phyloP scores from a whole-genome alignment of 2,797 vertebrate genomes.

The Astyanax mexicanus region DNA sequence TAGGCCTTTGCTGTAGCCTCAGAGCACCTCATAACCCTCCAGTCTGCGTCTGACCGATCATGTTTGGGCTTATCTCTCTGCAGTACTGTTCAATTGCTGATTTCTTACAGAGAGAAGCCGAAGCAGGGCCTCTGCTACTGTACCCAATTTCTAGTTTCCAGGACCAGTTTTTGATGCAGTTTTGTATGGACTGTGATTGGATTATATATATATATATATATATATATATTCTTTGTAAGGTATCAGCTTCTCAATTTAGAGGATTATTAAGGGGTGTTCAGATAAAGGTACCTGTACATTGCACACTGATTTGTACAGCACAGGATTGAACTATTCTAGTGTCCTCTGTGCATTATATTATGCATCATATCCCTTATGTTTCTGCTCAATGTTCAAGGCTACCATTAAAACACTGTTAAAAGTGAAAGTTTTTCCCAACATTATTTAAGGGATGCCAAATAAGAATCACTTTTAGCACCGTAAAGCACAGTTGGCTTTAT shows the following conservation, averaged over 20 bases:
- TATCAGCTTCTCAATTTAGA: not conserved
- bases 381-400: too few relatives aligned
- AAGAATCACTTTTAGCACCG: too few relatives aligned
- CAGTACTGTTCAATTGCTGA: not conserved
- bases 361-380: too few relatives aligned
- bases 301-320: too few relatives aligned
- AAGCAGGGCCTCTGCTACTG: not conserved
- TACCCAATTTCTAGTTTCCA: not conserved
- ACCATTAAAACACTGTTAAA: too few relatives aligned
- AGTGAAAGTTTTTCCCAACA: too few relatives aligned
- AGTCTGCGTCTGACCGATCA: conserved; percentile 24
- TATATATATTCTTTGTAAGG: not conserved
- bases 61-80: conserved; percentile 21
- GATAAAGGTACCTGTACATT: too few relatives aligned
- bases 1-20: conserved; percentile 66
- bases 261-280: not conserved
- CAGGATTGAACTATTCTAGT: too few relatives aligned
- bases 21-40: conserved; percentile 8
- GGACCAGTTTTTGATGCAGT: not conserved
- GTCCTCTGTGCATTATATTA: too few relatives aligned
- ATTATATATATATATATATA: not conserved
- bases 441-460: too few relatives aligned
- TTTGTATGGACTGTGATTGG: not conserved
- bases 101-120: conserved; percentile 1
- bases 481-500: too few relatives aligned